Conservation (phyloP, 2,797 vertebrate species). For the Erethizon dorsatum region DNA sequence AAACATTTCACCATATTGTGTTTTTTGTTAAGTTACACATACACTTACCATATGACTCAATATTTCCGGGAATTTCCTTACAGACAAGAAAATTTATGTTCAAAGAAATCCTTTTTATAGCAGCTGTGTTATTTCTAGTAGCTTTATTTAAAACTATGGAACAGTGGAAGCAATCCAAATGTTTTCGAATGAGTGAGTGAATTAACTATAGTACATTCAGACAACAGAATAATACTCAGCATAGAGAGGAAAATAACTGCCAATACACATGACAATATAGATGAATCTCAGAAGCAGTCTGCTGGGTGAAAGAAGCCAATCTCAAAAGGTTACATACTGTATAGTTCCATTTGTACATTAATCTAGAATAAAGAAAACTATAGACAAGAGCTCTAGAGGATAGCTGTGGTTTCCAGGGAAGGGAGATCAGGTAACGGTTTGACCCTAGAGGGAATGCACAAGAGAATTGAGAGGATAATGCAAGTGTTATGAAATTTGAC, state of each 20-base stretch:
- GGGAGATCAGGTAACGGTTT: neutral
- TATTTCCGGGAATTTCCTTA: neutral
- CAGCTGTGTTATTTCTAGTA: neutral
- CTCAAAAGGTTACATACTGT: neutral
- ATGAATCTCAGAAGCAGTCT: neutral
- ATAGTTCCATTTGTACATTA: neutral
- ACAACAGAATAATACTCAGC: neutral
- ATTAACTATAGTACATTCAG: neutral
- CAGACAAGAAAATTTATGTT: neutral
- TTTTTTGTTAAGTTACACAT: neutral
- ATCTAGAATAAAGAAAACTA: neutral
- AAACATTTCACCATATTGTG: neutral
- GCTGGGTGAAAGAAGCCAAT: neutral
- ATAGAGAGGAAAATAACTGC: neutral
- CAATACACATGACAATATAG: no score
- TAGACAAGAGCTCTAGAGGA: no score
- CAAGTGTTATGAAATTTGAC: neutral
- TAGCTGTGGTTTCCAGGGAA: neutral
- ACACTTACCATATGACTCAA: neutral
- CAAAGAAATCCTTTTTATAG: neutral
- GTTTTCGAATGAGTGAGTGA: neutral
- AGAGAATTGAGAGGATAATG: neutral
- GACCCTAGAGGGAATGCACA: neutral
- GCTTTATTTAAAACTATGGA: neutral
- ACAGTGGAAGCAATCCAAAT: neutral